phyloP scores from a whole-genome alignment of 2,113 vertebrate genomes.

The Anolis sagrei region DNA sequence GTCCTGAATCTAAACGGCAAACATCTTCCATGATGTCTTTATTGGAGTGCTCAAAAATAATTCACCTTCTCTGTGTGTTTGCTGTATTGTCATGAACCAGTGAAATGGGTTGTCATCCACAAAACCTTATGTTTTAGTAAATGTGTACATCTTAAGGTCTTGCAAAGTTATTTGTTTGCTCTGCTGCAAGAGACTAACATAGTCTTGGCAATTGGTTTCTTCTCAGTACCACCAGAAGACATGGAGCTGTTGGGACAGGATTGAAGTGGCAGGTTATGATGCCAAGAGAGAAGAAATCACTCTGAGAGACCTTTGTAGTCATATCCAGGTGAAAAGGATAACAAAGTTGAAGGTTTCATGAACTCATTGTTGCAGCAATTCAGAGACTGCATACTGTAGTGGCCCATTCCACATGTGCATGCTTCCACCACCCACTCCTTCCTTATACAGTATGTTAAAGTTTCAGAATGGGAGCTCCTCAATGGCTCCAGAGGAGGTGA shows the following conservation, averaged over 20 bases:
- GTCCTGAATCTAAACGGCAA: neutral
- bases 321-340: slow-evolving; percentile 80
- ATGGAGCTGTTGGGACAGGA: slow-evolving; percentile 84
- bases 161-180: neutral
- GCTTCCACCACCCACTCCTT: neutral
- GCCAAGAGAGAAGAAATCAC: slow-evolving; percentile 80
- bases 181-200: neutral
- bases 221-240: slow-evolving; percentile 78
- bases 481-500: neutral
- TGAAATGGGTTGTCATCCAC: neutral
- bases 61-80: neutral
- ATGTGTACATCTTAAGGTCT: neutral
- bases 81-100: slow-evolving; percentile 40
- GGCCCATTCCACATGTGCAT: neutral
- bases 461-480: neutral
- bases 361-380: too few relatives aligned
- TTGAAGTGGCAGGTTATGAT: slow-evolving; percentile 76
- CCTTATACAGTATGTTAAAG: neutral
- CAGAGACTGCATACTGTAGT: neutral
- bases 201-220: slow-evolving; percentile 5
- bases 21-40: neutral
- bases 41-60: neutral
- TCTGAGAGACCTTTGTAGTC: slow-evolving; percentile 80
- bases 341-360: neutral
- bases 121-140: neutral